Evolutionary conservation across 2,797 vertebrate genomes (phyloP), one percentile per base, ranked within the genome.

Genomic region (Lophotriccus pileatus): DNA sequence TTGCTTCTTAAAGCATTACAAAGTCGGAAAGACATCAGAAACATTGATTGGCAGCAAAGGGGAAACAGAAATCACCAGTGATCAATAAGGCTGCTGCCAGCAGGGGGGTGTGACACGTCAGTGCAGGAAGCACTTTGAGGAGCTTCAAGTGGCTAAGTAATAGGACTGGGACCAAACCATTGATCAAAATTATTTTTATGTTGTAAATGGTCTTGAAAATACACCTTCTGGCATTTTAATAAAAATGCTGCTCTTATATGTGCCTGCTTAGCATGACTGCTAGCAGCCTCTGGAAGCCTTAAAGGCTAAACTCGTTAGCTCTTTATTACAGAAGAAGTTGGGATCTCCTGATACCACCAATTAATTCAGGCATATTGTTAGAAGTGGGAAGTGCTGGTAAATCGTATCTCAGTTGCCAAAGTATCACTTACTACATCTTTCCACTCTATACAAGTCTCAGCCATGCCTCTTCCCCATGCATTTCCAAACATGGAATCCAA

Each of bases 21-120:
- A 75, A 96, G 74, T 91, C 93, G 87, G 84, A 70, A 85, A 93
- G 92, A 93, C 93, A 92, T 95, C 79, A 95, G 83, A 93, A 92
- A 30, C 93, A 96, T 79, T 94, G 91, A 95, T 73, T 97, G 88
- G 92, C 94, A 92, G 77, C 55, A 58, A 67, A 93, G 89, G 85
- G 73, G 82, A 90, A 95, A 66, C 79, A 84, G 87, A 95, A 94
- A 87, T 70, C 87, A 73, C 32, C 10, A 47, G 76, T 84, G 86
- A 93, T 94, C 94, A 89, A 94, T 96, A 88, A 89, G 74, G 92
- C 78, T 44, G 36, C 69, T 93, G 87, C 86, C 72, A 90, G 89
- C 76, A 37, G 89, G 70, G 53, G 66, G 63, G 74, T 62, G 62
- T 90, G 94, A 87, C 75, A 56, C 14, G 9, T 34, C 50, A 16